Evolutionary conservation across 2,888 invertebrate species (phyloP).

Genomic region (Lepetodrilus schrolli): DNA sequence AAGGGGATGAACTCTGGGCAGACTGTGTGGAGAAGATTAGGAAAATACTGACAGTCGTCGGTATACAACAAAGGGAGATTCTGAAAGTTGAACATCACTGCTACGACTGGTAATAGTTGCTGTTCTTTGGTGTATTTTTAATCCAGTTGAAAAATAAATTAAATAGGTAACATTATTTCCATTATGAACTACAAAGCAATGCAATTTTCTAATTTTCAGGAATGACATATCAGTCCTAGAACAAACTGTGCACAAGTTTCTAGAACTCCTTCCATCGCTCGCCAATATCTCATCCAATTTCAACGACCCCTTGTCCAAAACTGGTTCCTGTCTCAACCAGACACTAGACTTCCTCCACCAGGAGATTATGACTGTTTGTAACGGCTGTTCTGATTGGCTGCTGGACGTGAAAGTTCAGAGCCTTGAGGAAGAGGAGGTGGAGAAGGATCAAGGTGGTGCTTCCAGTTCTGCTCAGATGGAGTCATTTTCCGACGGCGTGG

Average conservation of each 20-base stretch:
- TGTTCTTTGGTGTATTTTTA: neutral
- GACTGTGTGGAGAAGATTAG: conserved; percentile 36
- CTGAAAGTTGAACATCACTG: neutral
- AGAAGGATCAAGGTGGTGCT: neutral
- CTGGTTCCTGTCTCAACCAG: conserved; percentile 46
- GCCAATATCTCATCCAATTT: conserved; percentile 41
- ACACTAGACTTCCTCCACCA: conserved; percentile 44
- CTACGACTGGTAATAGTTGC: neutral
- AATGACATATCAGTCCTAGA: conserved; percentile 22
- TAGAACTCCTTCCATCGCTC: neutral
- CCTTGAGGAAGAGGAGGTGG: neutral
- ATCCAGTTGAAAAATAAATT: neutral
- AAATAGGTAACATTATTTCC: too few relatives aligned
- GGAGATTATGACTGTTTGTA: conserved; percentile 36
- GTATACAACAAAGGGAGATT: neutral
- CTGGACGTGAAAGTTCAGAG: neutral
- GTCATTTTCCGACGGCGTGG: conserved; percentile 67
- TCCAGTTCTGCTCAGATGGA: neutral
- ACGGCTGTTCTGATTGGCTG: conserved; percentile 42
- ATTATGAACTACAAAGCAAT: neutral
- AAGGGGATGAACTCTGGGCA: conserved; percentile 52
- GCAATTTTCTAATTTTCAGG: conserved; percentile 14
- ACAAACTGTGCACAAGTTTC: neutral
- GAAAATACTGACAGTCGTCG: conserved; percentile 27
- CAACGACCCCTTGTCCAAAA: conserved; percentile 36